Evolutionary conservation across 2,888 invertebrate genomes (phyloP).

Genomic region (Hanleya hanleyi): DNA sequence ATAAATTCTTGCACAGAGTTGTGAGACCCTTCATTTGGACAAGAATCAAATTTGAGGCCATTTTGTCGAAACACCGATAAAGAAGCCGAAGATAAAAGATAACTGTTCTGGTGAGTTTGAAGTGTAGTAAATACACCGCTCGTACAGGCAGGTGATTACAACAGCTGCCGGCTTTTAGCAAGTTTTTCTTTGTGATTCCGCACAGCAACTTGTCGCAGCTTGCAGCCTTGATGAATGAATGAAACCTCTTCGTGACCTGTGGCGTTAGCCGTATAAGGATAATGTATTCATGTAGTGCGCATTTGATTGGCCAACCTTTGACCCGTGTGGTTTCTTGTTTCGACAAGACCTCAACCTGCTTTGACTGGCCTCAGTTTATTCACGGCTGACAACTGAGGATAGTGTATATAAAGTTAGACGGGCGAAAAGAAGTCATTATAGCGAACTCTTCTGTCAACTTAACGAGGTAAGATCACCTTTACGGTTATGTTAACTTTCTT

Average conservation of each 20-base stretch:
- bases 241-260: neutral
- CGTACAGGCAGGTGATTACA: neutral
- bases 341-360: neutral
- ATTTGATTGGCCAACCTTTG: neutral
- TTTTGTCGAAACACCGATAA: too few species aligned
- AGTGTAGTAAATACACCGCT: too few species aligned
- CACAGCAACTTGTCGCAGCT: neutral
- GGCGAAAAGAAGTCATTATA: too few species aligned
- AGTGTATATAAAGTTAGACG: neutral
- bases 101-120: too few species aligned
- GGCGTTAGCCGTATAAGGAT: neutral
- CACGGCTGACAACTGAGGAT: neutral
- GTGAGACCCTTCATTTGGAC: too few species aligned
- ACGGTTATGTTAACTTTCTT: too few species aligned
- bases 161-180: neutral
- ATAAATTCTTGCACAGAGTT: too few species aligned
- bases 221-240: neutral
- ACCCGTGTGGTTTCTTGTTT: neutral
- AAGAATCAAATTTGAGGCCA: too few species aligned
- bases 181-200: neutral
- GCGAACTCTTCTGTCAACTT: too few species aligned
- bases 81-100: too few species aligned
- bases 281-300: neutral
- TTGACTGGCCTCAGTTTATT: neutral
- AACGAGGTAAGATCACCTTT: too few species aligned